Evolutionary conservation across 2,113 vertebrate genomes (phyloP).

Genomic region (Vireo altiloquus): DNA sequence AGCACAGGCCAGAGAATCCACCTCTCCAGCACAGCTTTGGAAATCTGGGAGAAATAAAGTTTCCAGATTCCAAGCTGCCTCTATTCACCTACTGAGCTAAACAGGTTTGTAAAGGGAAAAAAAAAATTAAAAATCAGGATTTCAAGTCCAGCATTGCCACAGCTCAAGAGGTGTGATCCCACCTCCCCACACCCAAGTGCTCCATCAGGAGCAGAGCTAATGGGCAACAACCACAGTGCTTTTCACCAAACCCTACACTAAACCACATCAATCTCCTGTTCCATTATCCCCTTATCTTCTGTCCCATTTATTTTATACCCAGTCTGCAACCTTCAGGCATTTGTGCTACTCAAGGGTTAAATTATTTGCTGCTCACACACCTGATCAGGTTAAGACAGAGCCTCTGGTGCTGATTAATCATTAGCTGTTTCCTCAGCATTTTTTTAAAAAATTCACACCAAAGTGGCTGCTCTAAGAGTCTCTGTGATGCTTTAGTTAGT

Average conservation of each 20-base stretch:
- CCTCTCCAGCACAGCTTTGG: not conserved
- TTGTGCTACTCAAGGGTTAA: not conserved
- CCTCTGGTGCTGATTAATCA: not conserved
- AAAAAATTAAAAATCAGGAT: not conserved
- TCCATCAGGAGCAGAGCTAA: not conserved
- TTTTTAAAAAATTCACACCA: not conserved
- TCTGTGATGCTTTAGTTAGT: not conserved
- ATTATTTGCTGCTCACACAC: not conserved
- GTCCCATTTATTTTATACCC: not conserved
- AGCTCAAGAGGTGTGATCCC: not conserved
- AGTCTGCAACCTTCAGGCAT: not conserved
- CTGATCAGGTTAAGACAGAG: not conserved
- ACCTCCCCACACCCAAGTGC: not conserved
- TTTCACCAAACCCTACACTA: not conserved
- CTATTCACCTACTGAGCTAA: not conserved
- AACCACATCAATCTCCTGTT: not conserved
- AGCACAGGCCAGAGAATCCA: not conserved
- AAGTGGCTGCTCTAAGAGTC: not conserved
- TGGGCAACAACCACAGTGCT: rapidly evolving
- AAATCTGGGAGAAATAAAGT: not conserved
- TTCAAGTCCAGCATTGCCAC: not conserved
- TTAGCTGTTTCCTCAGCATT: not conserved
- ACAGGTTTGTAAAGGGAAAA: not conserved
- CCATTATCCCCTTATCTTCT: not conserved
- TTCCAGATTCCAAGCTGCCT: not conserved